Base-by-base conservation (phyloP, 1,140 invertebrate genomes). In the Ericerus pela region DNA sequence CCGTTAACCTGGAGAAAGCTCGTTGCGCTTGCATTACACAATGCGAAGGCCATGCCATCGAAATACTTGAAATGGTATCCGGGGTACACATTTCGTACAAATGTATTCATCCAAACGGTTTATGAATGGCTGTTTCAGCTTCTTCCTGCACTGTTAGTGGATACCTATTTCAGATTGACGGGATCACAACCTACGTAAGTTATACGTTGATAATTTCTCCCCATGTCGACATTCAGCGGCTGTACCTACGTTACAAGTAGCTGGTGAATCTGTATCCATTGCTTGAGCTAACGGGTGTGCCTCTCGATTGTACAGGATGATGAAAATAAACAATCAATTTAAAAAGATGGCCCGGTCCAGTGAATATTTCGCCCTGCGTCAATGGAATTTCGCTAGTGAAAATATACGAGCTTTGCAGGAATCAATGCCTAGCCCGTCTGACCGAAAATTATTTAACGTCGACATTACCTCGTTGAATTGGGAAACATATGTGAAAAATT, bases 11-110 rank as follows among this genome's bases (percentile, higher is more conserved):
- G 93, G 92, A 79, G 82, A 26, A 74, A 85, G 59, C 81, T 92
- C 58, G 79, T 79, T 0, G 61, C 70, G 11, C 69, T 82, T 1
- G 82, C 80, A 14, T 72, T 79, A 38, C 80, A 81, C 64, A 79
- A 85, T 68, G 77, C 85, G 0, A 69, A 79, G 11, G 76, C 79
- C 51, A 82, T 80, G 58, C 87, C 88, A 2, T 79, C 84, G 33
- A 87, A 82, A 69, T 82, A 87, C 60, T 77, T 87, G n/a, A 78
- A 85, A 66, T 86, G 85, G 83, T 91, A 89, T 68, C 88, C 88
- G 2, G 80, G 81, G 51, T 84, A 87, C 64, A 75, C 75, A 4
- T 88, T 88, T 65, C 80, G 82, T 31, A 82, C 80, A 2, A 87
- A 79, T 55, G 72, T 79, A 31, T 64, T 82, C 1, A 70, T 83